Evolutionary conservation across 2,113 vertebrate species (phyloP).

Genomic region (Nanger granti): DNA sequence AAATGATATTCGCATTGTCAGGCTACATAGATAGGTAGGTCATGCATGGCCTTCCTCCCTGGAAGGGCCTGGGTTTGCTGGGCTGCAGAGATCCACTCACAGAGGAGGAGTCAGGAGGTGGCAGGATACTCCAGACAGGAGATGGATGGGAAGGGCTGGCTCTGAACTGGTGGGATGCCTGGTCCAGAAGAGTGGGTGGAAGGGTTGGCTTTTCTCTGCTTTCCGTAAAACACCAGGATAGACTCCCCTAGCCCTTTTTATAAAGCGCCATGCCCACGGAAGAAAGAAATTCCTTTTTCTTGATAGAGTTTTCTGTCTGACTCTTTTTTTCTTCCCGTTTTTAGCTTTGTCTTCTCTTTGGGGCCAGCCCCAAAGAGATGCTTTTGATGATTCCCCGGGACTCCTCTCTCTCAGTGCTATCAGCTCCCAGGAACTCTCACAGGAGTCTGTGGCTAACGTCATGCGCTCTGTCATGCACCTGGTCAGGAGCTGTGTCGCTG

Average conservation of each 20-base stretch:
- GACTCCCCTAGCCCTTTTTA: too few relatives aligned
- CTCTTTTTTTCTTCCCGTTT: background rate
- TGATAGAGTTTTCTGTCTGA: rapidly evolving
- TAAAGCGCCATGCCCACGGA: rapidly evolving
- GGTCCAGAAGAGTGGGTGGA: rapidly evolving
- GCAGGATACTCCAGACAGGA: background rate
- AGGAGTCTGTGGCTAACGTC: background rate
- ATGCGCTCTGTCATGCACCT: rapidly evolving
- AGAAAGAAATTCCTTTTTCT: background rate
- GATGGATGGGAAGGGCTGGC: rapidly evolving
- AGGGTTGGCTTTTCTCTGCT: rapidly evolving
- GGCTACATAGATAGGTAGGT: background rate
- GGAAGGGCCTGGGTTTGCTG: background rate
- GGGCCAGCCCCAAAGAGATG: background rate
- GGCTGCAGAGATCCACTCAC: rapidly evolving
- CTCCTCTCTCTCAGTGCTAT: background rate
- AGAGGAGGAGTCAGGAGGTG: too few relatives aligned
- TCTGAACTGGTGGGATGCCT: rapidly evolving
- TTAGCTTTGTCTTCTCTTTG: background rate
- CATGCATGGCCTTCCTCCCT: background rate
- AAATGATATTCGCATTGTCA: background rate
- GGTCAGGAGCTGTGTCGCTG: rapidly evolving
- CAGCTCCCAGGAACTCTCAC: background rate
- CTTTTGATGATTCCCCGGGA: rapidly evolving
- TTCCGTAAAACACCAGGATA: rapidly evolving